Evolutionary conservation across 2,797 vertebrate species (phyloP).

Genomic region (Esox masquinongy): DNA sequence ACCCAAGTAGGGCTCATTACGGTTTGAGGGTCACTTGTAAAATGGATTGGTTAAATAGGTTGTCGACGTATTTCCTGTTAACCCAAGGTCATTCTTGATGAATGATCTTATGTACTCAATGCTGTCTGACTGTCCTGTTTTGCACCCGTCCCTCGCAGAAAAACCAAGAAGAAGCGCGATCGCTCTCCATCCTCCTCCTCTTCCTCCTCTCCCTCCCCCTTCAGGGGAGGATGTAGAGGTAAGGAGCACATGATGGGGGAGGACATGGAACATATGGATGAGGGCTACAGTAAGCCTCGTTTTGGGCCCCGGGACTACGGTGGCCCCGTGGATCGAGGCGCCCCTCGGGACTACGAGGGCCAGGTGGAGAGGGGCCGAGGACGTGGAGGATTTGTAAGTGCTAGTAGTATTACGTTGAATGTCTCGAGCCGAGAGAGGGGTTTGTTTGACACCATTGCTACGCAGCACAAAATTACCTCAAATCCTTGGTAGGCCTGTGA

Average conservation of each 20-base stretch:
- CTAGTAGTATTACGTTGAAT: neutral
- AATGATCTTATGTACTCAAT: neutral
- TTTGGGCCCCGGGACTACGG: constrained; percentile 84
- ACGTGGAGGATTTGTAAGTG: constrained; percentile 93
- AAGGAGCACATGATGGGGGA: constrained; percentile 77
- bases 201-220: constrained; percentile 83
- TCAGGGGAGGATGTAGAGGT: constrained; percentile 71
- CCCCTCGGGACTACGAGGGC: constrained; percentile 65
- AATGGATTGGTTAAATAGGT: no score
- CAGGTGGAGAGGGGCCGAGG: constrained; percentile 70
- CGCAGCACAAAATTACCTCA: no score
- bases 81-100: no score
- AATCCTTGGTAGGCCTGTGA: no score
- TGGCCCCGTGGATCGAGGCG: constrained; percentile 61
- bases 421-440: no score
- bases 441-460: no score
- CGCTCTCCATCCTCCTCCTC: constrained; percentile 93
- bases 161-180: constrained; percentile 91
- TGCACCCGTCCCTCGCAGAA: constrained; percentile 71
- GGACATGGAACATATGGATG: constrained; percentile 83
- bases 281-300: constrained; percentile 84
- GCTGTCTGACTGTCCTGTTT: neutral
- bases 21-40: neutral
- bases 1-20: constrained; percentile 78
- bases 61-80: no score